Conservation (phyloP, 1,140 invertebrate genomes). For the Campoletis sonorensis region DNA sequence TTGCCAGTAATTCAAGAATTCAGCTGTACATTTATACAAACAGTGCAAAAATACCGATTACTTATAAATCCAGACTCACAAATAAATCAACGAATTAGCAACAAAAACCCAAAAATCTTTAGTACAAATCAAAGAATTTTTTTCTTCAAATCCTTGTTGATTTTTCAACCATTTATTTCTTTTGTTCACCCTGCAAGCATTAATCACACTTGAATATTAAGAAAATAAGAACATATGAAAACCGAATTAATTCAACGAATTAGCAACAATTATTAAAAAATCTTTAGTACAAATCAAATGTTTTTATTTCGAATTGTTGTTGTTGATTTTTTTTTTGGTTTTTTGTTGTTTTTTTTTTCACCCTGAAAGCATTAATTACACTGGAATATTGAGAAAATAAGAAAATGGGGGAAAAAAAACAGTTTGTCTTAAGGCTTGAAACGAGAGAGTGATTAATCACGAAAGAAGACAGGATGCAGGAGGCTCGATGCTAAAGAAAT, state of each 20-base stretch:
- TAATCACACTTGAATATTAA: background rate
- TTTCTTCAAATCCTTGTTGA: too few relatives aligned
- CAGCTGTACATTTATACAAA: background rate
- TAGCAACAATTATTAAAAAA: too few relatives aligned
- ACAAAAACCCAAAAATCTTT: too few relatives aligned
- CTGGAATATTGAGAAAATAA: background rate
- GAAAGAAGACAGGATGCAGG: constrained; percentile 15
- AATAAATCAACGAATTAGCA: too few relatives aligned
- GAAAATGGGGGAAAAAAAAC: background rate
- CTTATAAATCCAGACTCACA: too few relatives aligned
- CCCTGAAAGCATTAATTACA: background rate
- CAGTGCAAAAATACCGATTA: background rate
- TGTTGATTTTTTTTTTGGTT: too few relatives aligned
- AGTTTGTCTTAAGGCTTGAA: background rate
- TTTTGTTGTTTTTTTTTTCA: too few relatives aligned
- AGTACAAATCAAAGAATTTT: background rate
- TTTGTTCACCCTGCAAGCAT: background rate
- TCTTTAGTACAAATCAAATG: too few relatives aligned
- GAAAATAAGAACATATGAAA: background rate
- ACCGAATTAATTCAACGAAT: too few relatives aligned
- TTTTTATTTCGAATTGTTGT: too few relatives aligned
- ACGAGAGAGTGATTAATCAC: constrained; percentile 33
- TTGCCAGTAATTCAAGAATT: background rate
- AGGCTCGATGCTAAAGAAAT: constrained; percentile 33
- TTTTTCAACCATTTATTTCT: too few relatives aligned